A percentile compares a stretch with the other conserved stretches of the same genome.
These are phyloP conservation scores for Drosophila nikananu DNA, from an alignment of 1,140 invertebrate genomes.

Conservation along the genomic window DNA sequence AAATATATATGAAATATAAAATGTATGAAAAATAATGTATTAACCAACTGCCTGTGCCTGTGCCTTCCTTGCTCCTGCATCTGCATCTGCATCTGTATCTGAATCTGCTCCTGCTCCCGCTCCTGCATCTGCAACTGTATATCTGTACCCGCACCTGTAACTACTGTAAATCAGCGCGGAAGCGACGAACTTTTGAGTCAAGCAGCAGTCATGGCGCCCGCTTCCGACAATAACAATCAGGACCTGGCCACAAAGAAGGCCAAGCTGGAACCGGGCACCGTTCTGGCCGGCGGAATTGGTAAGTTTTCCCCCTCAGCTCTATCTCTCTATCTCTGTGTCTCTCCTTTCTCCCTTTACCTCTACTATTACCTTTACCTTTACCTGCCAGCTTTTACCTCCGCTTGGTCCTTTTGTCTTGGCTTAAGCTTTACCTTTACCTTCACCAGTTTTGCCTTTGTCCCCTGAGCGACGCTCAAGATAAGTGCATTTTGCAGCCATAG, in stretches of 20 bases:
- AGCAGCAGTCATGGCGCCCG: constrained; percentile 97
- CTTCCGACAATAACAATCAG: constrained; percentile 96
- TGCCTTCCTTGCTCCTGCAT: constrained; percentile 42
- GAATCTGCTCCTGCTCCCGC: constrained; percentile 23
- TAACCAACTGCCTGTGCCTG: constrained; percentile 53
- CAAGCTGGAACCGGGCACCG: constrained; percentile 86
- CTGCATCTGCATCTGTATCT: constrained; percentile 53
- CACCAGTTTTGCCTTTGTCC: constrained; percentile 13
- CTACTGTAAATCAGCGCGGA: constrained; percentile 90
- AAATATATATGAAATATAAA: constrained; percentile 29
- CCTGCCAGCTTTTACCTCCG: constrained; percentile 11
- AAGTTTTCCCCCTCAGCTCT: constrained; percentile 59
- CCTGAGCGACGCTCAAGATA: constrained; percentile 51
- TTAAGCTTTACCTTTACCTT: constrained; percentile 27
- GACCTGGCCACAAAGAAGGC: constrained; percentile 97
- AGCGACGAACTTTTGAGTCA: constrained; percentile 97
- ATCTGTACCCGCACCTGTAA: constrained; percentile 19
- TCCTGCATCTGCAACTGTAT: constrained; percentile 32
- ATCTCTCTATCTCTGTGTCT: constrained; percentile 11
- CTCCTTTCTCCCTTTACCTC: constrained; percentile 1
- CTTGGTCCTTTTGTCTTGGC: constrained; percentile 13
- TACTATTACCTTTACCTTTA: constrained; percentile 13
- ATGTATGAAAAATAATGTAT: constrained; percentile 31
- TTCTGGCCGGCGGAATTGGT: constrained; percentile 84
- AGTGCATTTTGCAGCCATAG: constrained; percentile 62